Evolutionary conservation across 2,797 vertebrate genomes (phyloP), one percentile per base, ranked within the genome.

Genomic region (Pseudotriccus pelzelni): DNA sequence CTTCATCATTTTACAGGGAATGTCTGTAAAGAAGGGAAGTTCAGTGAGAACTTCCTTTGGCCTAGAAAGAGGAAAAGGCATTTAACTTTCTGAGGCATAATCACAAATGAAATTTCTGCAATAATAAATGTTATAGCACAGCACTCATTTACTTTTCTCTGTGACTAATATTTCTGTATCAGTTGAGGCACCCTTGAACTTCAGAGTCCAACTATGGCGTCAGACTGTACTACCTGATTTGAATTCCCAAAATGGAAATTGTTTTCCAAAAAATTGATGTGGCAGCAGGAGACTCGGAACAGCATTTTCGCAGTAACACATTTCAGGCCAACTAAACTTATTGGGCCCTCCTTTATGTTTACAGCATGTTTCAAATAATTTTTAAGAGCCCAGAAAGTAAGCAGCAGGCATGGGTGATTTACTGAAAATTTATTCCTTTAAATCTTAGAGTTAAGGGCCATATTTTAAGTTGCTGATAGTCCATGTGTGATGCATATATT

Each of bases 301-400:
- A 91, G 9, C 79, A 78, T 88, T 93, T 78, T 46, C 72, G 47
- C 9, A 86, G 68, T 84, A 91, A 83, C 82, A 22, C 80, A 53
- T 84, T 91, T 96, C 73, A 75, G 94, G 91, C 81, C 96, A 81
- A 50, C 89, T 96, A 82, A 93, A 95, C 80, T 90, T 91, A 53
- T 77, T 87, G 85, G 90, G 67, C 50, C 37, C 47, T 97, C 53
- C 86, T 84, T 88, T 82, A 14, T 81, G 90, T 90, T 94, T 89
- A 78, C 74, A 92, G 69, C 50, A 46, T 85, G 89, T 58, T 93
- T 95, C 90, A 94, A 87, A 93, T 84, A 69, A 46, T 84, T 93
- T 91, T 77, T 46, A 79, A 94, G 80, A 94, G 63, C 47, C 67
- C 55, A 78, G 89, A 94, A 97, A 93, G 28, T 14, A 92, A 96